Evolutionary conservation across 2,888 invertebrate genomes (phyloP), one percentile per base, ranked within the genome.

Genomic region (Acronicta leporina): DNA sequence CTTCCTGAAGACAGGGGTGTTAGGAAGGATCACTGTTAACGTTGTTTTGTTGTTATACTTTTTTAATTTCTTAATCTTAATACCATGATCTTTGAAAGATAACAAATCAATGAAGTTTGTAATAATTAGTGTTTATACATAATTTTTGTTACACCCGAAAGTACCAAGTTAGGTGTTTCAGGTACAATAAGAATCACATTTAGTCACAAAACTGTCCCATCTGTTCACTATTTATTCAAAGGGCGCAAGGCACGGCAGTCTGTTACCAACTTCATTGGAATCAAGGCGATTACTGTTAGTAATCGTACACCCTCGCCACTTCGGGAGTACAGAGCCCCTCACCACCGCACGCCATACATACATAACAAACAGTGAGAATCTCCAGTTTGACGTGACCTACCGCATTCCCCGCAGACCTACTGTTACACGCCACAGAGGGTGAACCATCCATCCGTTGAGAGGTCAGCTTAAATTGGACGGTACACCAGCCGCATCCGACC

Each of bases 211-310:
- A 10, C 11, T 63, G 75, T 66, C 67, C 60, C 65, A 68, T 80
- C 86, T 80, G 72, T 16, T 70, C 63, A 53, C 61, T 66, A 55
- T 58, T 52, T 70, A 75, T 33, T 79, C 82, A 75, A 72, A 84
- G 65, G 51, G 70, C 70, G 55, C 69, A 75, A 79, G 81, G 71
- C 84, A 79, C 80, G 82, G 79, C 86, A 88, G 86, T 88, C 87
- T 83, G 90, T 90, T 89, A 85, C 88, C 87, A 89, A 90, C 91
- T 90, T 92, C 90, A 90, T 90, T 80, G 91, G 90, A 91, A 92
- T 92, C 92, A 91, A 87, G 89, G 85, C 90, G 92, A 93, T 92
- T 92, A 92, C 92, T 85, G 86, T 84, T 84, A 83, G 89, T 89
- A 91, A 91, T 91, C 90, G 90, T 82, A 87, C 87, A 87, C 90